Conservation (phyloP, 1,140 invertebrate species). For the Drosophila pectinifera region DNA sequence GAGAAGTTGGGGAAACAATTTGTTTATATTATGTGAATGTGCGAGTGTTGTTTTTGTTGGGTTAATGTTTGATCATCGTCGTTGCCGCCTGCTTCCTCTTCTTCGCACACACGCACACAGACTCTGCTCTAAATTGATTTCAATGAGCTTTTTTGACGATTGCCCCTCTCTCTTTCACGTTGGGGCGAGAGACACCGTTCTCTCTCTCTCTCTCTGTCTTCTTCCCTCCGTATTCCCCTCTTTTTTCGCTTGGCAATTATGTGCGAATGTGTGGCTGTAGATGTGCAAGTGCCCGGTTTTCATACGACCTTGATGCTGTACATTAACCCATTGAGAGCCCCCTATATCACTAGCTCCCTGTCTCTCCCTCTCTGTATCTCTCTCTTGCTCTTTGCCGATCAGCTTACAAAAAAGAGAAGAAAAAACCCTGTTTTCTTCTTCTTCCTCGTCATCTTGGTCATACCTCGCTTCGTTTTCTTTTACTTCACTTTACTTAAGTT, state of each 20-base stretch:
- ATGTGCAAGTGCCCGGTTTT: conserved; percentile 53
- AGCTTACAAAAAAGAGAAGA: conserved; percentile 17
- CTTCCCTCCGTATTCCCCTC: not conserved
- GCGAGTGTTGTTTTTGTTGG: conserved; percentile 36
- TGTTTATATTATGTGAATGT: conserved; percentile 64
- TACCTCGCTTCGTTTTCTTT: conserved; percentile 1
- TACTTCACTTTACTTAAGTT: conserved; percentile 6
- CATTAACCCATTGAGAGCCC: conserved; percentile 80
- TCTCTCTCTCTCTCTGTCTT: not conserved
- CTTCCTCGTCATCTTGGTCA: conserved; percentile 1
- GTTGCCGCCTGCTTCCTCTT: conserved; percentile 56
- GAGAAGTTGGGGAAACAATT: conserved; percentile 46
- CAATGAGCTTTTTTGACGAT: conserved; percentile 72
- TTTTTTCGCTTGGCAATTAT: conserved; percentile 21
- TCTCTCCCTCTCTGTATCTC: conserved; percentile 3
- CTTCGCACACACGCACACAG: conserved; percentile 49
- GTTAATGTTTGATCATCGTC: conserved; percentile 58
- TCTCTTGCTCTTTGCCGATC: conserved; percentile 44
- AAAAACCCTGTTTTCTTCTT: conserved; percentile 30
- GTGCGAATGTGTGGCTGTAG: conserved; percentile 24
- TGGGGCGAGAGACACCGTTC: not conserved
- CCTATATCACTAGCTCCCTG: conserved; percentile 15
- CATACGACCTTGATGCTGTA: conserved; percentile 77
- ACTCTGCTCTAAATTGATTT: conserved; percentile 75
- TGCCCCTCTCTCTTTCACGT: not conserved